Evolutionary conservation across 2,113 vertebrate species (phyloP), one percentile per base, ranked within the genome.

Genomic region (Entomyzon cyanotis): DNA sequence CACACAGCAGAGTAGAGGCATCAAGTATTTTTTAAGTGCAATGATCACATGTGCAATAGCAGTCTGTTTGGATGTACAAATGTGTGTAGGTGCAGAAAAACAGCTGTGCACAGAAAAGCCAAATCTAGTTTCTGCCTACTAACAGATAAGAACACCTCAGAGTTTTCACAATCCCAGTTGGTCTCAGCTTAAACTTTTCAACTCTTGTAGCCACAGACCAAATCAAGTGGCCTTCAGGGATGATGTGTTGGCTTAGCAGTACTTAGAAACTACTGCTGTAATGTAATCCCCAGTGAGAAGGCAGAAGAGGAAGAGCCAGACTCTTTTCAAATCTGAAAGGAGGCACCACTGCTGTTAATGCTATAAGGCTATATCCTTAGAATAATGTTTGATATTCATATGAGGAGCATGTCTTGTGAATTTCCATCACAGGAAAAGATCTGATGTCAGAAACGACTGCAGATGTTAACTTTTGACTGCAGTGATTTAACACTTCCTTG

Each of bases 401-500:
- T 65, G 58, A 79, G 62, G 44, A 85, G 44, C 30, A 65, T 79
- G 53, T 35, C 71, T 70, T 87, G 30, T 0, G 11, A 41, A 87
- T 93, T 93, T 87, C 80, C 71, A 74, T 63, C 64, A 81, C 76
- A 89, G 84, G 89, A 93, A 90, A 92, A 63, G 64, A 75, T 71
- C 71, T 67, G 80, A 89, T 78, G 84, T 80, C 60, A 92, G 73
- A 78, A 94, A 75, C 0, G 0, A 84, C 83, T 81, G 86, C 86
- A 97, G 80, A 90, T 80, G 56, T 92, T 94, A 53, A 60, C 60
- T 52, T 86, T 70, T 81, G 89, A 87, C 76, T 0, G 0, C 42
- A 89, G 50, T 84, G 83, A 88, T 67, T 92, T 92, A 93, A 83
- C 30, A 44, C 27, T 88, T 97, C 89, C 80, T 93, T 77, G 68